phyloP scores from a whole-genome alignment of 2,797 vertebrate species.

The Lepus townsendii region DNA sequence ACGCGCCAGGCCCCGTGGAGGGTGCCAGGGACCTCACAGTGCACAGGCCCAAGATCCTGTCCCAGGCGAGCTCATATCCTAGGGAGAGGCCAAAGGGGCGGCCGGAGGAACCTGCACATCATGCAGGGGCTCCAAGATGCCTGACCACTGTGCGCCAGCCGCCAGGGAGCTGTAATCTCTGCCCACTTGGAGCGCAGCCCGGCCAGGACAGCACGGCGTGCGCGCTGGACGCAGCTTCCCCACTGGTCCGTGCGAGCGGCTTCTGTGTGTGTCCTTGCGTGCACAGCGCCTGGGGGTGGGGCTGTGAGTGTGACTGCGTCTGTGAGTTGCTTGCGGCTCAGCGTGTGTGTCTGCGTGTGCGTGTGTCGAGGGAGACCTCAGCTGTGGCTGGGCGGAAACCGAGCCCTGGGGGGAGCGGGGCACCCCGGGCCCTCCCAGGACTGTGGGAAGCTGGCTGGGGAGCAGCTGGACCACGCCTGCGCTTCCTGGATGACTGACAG shows the following conservation, averaged over 20 bases:
- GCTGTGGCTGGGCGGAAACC: background rate
- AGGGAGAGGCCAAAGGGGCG: background rate
- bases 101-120: background rate
- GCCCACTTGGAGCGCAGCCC: background rate
- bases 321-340: background rate
- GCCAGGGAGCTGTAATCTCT: background rate
- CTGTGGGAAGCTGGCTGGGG: slow-evolving; percentile 58
- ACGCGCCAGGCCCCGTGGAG: background rate
- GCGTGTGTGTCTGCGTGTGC: too few species aligned
- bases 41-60: background rate
- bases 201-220: rapidly evolving
- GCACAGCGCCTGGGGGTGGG: slow-evolving; percentile 30
- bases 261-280: background rate
- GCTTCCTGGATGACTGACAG: slow-evolving; percentile 81
- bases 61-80: background rate
- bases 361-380: slow-evolving; percentile 35
- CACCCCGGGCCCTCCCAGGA: background rate
- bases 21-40: background rate
- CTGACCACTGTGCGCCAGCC: background rate
- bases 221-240: background rate
- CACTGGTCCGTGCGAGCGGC: background rate
- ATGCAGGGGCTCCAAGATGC: background rate
- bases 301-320: background rate
- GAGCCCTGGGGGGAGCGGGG: background rate
- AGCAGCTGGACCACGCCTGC: slow-evolving; percentile 83